Base-by-base conservation (phyloP, 2,888 invertebrate species). In the Kryphioiulus occultus region DNA sequence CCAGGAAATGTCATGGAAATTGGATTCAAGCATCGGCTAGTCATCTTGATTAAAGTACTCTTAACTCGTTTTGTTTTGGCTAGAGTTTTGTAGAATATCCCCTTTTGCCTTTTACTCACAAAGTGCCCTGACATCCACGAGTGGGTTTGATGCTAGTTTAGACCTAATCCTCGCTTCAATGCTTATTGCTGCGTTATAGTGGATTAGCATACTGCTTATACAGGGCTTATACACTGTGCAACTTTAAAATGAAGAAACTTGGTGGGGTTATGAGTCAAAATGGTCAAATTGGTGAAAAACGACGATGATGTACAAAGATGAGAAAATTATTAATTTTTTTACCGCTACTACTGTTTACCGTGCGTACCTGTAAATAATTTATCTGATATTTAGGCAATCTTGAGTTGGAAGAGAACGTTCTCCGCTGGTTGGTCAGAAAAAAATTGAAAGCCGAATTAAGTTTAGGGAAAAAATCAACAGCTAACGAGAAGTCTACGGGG, bases 331-430 rank as follows among this genome's bases (percentile, higher is more conserved):
- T n/a, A n/a, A n/a, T n/a, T n/a, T n/a, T n/a, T n/a, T n/a, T n/a
- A n/a, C n/a, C n/a, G n/a, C n/a, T n/a, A n/a, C n/a, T n/a, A n/a
- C n/a, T n/a, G n/a, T n/a, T n/a, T n/a, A n/a, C n/a, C n/a, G n/a
- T n/a, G 15, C 42, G 15, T 53, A 1, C 30, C 12, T 35, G 84
- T 84, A 10, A 84, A 84, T 84, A 68, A 68, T 68, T 26, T 68
- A 26, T 68, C 26, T 26, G 68, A 39, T 84, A 86, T 53, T n/a
- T 53, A 90, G 90, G 90, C 39, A 89, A 90, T 87, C 88, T 90
- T 30, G 88, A 87, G 30, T 88, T 88, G 32, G 90, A 90, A 88
- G 89, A 90, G 82, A 89, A 90, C 82, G 90, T 90, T 82, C 88
- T 90, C 30, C 88, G 89, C 32, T 90, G 89, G 89, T 85, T 90